Percentiles rank a stretch among this genome's conserved stretches.
Conservation (phyloP, 1,140 invertebrate genomes). For the Megalopta genalis region DNA sequence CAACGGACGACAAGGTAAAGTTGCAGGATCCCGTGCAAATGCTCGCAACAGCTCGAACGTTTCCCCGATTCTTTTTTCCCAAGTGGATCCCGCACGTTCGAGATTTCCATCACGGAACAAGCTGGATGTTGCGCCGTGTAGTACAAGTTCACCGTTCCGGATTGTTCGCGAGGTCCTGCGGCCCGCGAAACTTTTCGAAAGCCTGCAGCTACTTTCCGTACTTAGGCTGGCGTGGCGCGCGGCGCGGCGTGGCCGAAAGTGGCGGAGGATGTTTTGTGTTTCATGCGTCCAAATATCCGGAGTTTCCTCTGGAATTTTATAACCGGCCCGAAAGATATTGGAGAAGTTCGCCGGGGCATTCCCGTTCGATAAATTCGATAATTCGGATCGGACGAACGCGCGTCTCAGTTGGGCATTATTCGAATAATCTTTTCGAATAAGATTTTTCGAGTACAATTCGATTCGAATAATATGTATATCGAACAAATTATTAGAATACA, state of each 20-base stretch:
- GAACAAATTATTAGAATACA: no score
- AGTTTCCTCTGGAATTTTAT: background rate
- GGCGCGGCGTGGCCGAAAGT: constrained; percentile 19
- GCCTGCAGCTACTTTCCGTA: constrained; percentile 22
- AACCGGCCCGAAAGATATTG: background rate
- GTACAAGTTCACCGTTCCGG: background rate
- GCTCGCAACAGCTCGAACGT: background rate
- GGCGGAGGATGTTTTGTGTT: constrained; percentile 28
- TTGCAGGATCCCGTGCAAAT: background rate
- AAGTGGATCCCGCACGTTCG: background rate
- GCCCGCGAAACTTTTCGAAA: constrained; percentile 23
- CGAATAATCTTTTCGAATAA: no score
- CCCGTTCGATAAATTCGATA: background rate
- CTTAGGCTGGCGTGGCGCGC: constrained; percentile 4
- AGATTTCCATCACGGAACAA: background rate
- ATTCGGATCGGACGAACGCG: background rate
- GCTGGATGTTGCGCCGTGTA: background rate
- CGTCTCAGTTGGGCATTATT: no score
- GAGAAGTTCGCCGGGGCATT: background rate
- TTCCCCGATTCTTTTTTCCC: background rate
- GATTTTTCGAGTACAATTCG: no score
- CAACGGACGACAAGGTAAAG: no score
- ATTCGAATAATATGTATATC: no score
- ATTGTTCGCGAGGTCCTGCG: constrained; percentile 1
- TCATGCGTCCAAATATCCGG: background rate